phyloP scores from a whole-genome alignment of 2,888 invertebrate species.

The Meiosimyza decipiens region DNA sequence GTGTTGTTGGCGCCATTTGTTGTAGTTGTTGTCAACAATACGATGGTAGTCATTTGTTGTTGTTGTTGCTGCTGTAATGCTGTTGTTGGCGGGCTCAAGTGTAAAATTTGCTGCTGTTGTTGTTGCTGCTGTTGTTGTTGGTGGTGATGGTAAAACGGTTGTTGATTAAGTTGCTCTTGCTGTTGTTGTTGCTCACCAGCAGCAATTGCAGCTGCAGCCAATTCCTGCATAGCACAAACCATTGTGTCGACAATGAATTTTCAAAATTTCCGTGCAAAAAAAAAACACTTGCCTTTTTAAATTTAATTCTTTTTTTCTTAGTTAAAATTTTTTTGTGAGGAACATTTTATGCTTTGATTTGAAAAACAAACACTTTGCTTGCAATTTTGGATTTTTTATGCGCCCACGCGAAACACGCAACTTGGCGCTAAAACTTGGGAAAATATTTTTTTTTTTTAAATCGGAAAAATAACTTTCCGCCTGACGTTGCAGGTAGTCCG shows the following conservation, averaged over 20 bases:
- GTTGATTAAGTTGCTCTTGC: conserved; percentile 44
- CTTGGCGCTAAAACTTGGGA: conserved; percentile 2
- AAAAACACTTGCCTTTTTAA: not conserved
- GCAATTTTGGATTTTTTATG: conserved; percentile 36
- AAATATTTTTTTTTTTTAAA: not conserved
- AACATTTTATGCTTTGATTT: conserved; percentile 53
- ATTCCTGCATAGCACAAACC: conserved; percentile 67
- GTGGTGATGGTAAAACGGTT: conserved; percentile 40
- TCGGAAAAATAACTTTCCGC: not conserved
- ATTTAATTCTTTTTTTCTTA: conserved; percentile 42
- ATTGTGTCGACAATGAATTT: conserved; percentile 49
- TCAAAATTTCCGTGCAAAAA: conserved; percentile 4
- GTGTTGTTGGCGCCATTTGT: conserved; percentile 34
- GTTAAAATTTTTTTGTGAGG: conserved; percentile 61
- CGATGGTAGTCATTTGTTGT: conserved; percentile 55
- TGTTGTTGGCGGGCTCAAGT: conserved; percentile 14
- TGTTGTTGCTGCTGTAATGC: conserved; percentile 24
- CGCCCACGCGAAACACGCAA: conserved; percentile 37
- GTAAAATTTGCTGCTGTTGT: conserved; percentile 44
- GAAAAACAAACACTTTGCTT: conserved; percentile 10
- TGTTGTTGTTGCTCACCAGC: conserved; percentile 49
- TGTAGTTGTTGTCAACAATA: conserved; percentile 53
- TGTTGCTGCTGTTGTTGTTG: conserved; percentile 46
- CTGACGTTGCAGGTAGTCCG: not conserved
- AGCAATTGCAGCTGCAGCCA: conserved; percentile 47